phyloP scores from a whole-genome alignment of 2,113 vertebrate species.

The Ursus arctos region DNA sequence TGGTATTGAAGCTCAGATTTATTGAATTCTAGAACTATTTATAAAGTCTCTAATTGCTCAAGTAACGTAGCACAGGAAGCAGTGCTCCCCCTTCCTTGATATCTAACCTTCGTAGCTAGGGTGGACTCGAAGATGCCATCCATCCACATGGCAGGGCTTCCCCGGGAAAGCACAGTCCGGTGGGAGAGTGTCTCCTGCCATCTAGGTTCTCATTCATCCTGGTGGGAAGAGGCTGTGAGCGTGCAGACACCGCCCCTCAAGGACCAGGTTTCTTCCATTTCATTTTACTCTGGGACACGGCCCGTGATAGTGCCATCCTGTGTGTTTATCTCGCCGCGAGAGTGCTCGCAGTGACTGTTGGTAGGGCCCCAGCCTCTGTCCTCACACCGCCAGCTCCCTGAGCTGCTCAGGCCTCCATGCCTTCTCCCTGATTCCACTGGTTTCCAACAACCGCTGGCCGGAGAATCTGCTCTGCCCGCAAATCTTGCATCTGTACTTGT shows the following conservation, averaged over 20 bases:
- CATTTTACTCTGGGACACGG: background rate
- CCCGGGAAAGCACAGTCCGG: background rate
- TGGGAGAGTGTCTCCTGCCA: background rate
- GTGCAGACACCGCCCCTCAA: background rate
- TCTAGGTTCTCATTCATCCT: background rate
- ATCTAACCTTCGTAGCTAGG: background rate
- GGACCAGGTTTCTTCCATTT: background rate
- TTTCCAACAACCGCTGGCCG: conserved; percentile 20
- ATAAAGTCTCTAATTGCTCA: background rate
- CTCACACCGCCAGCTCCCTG: background rate
- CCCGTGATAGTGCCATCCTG: background rate
- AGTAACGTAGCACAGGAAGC: background rate
- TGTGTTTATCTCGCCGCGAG: background rate
- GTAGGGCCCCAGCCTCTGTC: background rate
- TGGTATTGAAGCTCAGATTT: background rate
- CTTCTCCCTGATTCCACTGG: background rate
- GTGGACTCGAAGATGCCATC: background rate
- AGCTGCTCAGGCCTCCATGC: background rate
- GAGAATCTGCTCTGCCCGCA: background rate
- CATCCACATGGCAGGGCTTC: fast-evolving
- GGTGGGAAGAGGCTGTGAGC: background rate
- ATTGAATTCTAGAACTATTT: conserved; percentile 9
- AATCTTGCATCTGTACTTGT: background rate
- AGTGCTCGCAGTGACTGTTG: background rate
- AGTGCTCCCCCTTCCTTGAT: background rate